phyloP scores from a whole-genome alignment of 2,797 vertebrate genomes.

The Scolopax bukidnonensis region DNA sequence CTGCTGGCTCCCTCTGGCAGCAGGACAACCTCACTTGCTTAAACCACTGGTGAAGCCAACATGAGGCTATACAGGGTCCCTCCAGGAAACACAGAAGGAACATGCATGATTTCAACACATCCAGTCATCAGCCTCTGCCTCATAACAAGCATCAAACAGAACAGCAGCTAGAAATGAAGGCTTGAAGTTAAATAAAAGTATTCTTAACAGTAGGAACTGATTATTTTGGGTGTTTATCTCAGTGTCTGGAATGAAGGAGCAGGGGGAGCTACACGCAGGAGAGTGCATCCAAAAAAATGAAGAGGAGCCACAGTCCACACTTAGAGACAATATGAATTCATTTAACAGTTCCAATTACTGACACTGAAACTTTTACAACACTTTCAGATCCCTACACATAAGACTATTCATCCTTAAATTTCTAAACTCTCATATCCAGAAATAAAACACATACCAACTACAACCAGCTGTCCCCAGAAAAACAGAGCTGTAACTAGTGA shows the following conservation, averaged over 20 bases:
- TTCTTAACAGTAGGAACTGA: neutral
- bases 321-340: neutral
- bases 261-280: neutral
- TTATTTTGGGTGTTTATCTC: neutral
- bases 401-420: neutral
- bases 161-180: neutral
- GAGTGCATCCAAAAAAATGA: neutral
- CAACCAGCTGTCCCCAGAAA: neutral
- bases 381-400: neutral
- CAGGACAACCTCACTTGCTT: neutral
- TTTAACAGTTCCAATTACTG: neutral
- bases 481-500: neutral
- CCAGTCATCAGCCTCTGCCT: neutral
- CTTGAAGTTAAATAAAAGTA: neutral
- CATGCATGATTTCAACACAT: neutral
- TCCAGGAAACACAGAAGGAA: neutral
- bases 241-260: neutral
- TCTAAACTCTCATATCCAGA: neutral
- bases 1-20: neutral
- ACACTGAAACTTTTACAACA: neutral
- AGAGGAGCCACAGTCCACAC: neutral
- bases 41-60: neutral
- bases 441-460: neutral
- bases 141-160: neutral
- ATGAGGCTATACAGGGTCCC: neutral